These are phyloP conservation scores for Strigamia crassipes DNA, from an alignment of 2,888 invertebrate genomes.

Conservation along the genomic window DNA sequence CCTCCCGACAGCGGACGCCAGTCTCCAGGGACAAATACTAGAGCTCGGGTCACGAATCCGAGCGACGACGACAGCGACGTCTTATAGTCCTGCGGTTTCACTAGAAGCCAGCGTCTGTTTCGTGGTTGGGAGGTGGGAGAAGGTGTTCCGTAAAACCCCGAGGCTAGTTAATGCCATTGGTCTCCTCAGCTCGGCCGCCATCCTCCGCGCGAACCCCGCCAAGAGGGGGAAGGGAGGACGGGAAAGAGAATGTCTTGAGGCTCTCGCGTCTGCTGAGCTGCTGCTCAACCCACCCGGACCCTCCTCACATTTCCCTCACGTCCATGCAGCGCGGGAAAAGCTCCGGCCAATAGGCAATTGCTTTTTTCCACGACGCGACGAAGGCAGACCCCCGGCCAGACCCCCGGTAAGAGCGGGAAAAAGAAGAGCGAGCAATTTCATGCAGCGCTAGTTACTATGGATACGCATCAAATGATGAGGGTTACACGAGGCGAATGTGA, in stretches of 20 bases:
- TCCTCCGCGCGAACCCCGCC: background rate
- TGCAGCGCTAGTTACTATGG: constrained; percentile 17
- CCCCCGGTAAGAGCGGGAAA: constrained; percentile 1
- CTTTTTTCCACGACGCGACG: background rate
- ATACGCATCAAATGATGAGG: constrained; percentile 22
- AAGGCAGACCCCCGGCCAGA: background rate
- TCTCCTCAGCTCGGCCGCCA: background rate
- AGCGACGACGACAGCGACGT: background rate
- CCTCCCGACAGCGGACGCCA: background rate
- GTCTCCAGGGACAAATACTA: background rate
- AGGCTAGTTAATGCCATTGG: constrained; percentile 17
- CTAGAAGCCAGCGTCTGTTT: background rate
- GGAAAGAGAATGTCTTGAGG: constrained; percentile 3
- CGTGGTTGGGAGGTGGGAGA: background rate
- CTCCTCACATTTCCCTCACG: background rate
- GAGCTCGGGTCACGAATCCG: background rate
- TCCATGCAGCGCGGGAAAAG: background rate
- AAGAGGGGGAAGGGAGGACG: constrained; percentile 2
- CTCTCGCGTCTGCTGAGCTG: constrained; percentile 10
- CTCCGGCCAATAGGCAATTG: background rate
- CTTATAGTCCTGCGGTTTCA: background rate
- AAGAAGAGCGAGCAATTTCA: constrained; percentile 1
- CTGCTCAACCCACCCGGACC: background rate
- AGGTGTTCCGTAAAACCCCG: background rate
- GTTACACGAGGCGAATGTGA: background rate